Percentiles rank a stretch among this genome's conserved stretches.
Conservation (phyloP, 2,797 vertebrate genomes). For the Vespertilio murinus region DNA sequence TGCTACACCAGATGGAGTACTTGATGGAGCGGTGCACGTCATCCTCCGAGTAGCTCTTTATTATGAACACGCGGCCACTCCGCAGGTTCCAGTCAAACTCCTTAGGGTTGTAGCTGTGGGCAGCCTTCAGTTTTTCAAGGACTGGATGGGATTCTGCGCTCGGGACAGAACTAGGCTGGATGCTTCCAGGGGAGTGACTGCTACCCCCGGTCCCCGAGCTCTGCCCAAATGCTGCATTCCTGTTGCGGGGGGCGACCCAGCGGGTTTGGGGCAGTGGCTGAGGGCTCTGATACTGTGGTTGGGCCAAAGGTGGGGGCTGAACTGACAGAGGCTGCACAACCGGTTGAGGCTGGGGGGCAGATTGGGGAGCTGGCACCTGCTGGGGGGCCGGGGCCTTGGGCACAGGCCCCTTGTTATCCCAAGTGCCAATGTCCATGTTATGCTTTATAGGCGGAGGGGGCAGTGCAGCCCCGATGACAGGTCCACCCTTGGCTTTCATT, state of each 20-base stretch:
- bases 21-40: constrained; percentile 99
- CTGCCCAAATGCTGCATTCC: constrained; percentile 91
- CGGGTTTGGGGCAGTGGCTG: constrained; percentile 91
- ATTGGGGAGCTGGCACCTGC: constrained; percentile 86
- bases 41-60: constrained; percentile 99
- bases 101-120: constrained; percentile 96
- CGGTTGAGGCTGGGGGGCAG: constrained; percentile 86
- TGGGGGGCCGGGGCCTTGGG: constrained; percentile 90
- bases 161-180: constrained; percentile 83
- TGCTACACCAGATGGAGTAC: constrained; percentile 99
- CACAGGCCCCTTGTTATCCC: constrained; percentile 95
- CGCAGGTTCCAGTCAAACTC: constrained; percentile 97
- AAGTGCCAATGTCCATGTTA: constrained; percentile 98
- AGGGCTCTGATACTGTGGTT: constrained; percentile 91
- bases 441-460: constrained; percentile 96
- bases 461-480: constrained; percentile 87
- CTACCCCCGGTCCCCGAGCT: constrained; percentile 84
- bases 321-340: constrained; percentile 89
- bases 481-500: constrained; percentile 92
- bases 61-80: constrained; percentile 96
- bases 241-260: constrained; percentile 95
- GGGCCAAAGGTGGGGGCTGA: constrained; percentile 88
- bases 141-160: constrained; percentile 91
- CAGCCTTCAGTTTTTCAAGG: constrained; percentile 94
- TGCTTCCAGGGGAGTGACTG: constrained; percentile 80